Base-by-base conservation (phyloP, 1,140 invertebrate species). In the Anastrepha ludens region DNA sequence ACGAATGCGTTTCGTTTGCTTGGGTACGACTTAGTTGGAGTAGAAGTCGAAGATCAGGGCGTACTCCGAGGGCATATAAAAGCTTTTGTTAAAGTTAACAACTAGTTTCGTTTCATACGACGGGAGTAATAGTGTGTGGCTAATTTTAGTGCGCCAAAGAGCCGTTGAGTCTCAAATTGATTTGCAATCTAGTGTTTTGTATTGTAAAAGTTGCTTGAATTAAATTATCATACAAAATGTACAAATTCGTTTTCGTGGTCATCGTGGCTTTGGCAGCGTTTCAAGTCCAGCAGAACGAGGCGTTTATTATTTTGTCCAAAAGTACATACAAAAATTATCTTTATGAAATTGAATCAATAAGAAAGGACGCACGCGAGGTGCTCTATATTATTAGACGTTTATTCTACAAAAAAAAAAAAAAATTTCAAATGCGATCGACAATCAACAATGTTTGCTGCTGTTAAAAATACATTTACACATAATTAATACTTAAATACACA, bases 51-150 rank as follows among this genome's bases (percentile, higher is more conserved):
- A n/a, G 74, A 29, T 81, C 47, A 9, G 74, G n/a, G 47, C 44
- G 74, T 13, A 17, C 74, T 29, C 47, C 74, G 74, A 81, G 74
- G 74, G 74, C 74, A 55, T 81, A 81, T 81, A 81, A 81, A 81
- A 81, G 74, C 74, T 29, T 58, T 47, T 81, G 47, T 55, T 55
- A 29, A 81, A 55, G 44, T 81, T 55, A 81, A 81, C 74, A 81
- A 81, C 50, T 81, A 55, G 74, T 81, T 81, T 81, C 50, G 47
- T 81, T 81, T 81, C 74, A 81, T 3, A 29, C 74, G 74, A 81
- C 74, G 74, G 74, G 47, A 81, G 47, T 0, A 81, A 81, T 81
- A 20, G 74, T 81, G 74, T 81, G 74, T 81, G 41, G 74, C 17
- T 81, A 17, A 3, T 50, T 58, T 20, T 4, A 50, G 74, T 81